A percentile compares a stretch with the other conserved stretches of the same genome.
phyloP scores from a whole-genome alignment of 2,113 vertebrate genomes.

The Cyprinodon brontotheroides region DNA sequence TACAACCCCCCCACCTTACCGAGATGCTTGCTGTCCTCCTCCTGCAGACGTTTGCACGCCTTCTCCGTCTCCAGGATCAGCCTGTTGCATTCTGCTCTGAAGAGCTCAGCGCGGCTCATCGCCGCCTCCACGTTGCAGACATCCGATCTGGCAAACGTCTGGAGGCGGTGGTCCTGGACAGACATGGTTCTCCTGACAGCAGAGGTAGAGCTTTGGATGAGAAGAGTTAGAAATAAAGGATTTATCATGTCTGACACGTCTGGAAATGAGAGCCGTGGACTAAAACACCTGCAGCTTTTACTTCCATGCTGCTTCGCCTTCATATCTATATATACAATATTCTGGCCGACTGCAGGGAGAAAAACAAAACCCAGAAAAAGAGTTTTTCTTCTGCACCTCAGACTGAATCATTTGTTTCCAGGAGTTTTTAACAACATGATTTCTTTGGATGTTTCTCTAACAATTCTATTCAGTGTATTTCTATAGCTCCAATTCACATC shows the following conservation, averaged over 20 bases:
- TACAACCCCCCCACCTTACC: constrained; percentile 70
- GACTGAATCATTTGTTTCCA: too few species aligned
- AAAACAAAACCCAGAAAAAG: constrained; percentile 13
- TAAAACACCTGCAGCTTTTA: too few species aligned
- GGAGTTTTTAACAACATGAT: too few species aligned
- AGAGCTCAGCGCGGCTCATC: constrained; percentile 79
- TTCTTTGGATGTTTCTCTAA: too few species aligned
- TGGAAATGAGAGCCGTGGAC: neutral
- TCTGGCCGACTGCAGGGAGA: neutral
- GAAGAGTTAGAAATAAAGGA: neutral
- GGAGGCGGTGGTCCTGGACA: constrained; percentile 61
- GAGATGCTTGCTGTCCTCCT: constrained; percentile 84
- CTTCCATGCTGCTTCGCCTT: too few species aligned
- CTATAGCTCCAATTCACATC: too few species aligned
- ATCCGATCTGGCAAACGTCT: constrained; percentile 61
- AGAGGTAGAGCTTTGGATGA: neutral
- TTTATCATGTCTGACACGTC: constrained; percentile 6
- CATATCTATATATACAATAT: too few species aligned
- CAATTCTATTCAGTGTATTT: too few species aligned
- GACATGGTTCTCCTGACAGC: constrained; percentile 77
- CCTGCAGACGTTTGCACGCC: constrained; percentile 81
- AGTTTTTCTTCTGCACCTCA: too few species aligned
- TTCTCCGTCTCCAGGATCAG: constrained; percentile 85
- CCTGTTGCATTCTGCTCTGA: constrained; percentile 80
- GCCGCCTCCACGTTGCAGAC: constrained; percentile 75